A percentile compares a stretch with the other conserved stretches of the same genome.
These are phyloP conservation scores for Teleogryllus occipitalis DNA, from an alignment of 1,140 invertebrate genomes.

Conservation along the genomic window DNA sequence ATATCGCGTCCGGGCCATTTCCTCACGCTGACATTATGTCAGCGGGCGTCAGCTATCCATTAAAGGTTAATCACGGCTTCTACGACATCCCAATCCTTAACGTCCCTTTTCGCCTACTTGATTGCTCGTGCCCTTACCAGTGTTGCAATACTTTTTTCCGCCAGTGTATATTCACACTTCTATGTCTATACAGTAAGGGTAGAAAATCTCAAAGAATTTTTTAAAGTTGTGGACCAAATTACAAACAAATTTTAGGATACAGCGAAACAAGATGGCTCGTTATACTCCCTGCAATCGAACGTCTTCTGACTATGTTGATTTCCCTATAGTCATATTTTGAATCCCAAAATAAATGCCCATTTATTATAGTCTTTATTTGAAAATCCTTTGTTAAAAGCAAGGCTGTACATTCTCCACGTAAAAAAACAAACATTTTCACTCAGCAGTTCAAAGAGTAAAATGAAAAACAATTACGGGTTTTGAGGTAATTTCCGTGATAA, in stretches of 20 bases:
- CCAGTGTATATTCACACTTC: no score
- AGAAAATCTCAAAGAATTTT: no score
- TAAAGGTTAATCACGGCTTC: no score
- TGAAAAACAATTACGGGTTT: not conserved
- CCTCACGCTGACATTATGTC: no score
- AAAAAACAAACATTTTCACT: not conserved
- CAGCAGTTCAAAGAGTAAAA: not conserved
- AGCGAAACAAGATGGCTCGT: not conserved
- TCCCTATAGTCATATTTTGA: not conserved
- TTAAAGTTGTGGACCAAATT: not conserved
- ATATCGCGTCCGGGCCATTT: no score
- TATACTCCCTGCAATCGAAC: not conserved
- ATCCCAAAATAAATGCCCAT: not conserved
- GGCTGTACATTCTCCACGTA: not conserved
- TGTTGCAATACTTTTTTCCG: no score
- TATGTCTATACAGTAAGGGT: no score
- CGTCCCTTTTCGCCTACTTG: no score
- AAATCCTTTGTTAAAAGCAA: not conserved
- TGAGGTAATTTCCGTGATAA: not conserved
- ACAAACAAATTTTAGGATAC: not conserved
- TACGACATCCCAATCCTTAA: no score
- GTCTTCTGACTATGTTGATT: not conserved
- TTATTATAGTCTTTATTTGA: not conserved
- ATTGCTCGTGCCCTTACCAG: no score
- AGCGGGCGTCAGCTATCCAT: no score